phyloP scores from a whole-genome alignment of 2,113 vertebrate genomes.

The Actenoides lindsayi region DNA sequence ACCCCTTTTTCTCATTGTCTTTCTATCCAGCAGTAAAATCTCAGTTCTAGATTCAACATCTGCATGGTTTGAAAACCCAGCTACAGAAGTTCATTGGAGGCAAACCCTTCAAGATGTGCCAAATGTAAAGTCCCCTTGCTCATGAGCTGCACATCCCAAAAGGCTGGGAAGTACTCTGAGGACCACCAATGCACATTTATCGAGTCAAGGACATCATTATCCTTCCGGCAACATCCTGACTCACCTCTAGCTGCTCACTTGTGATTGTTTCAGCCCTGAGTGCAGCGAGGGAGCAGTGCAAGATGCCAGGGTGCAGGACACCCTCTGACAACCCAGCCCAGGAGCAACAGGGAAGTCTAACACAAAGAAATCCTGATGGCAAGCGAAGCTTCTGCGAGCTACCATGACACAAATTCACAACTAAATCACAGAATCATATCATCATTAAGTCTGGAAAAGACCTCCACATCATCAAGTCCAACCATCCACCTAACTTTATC shows the following conservation, averaged over 20 bases:
- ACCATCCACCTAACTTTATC: too few relatives aligned
- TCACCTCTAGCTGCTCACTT: neutral
- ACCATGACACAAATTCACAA: neutral
- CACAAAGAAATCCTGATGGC: neutral
- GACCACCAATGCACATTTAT: rapidly evolving
- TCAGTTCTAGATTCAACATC: neutral
- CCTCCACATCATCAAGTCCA: too few relatives aligned
- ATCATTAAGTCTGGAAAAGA: too few relatives aligned
- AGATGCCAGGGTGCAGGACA: neutral
- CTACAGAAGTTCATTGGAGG: neutral
- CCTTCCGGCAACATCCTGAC: neutral
- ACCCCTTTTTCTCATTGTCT: neutral
- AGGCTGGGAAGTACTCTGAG: neutral
- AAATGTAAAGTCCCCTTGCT: neutral
- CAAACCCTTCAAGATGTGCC: neutral
- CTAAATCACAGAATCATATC: too few relatives aligned
- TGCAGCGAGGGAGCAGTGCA: neutral
- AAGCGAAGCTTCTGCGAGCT: neutral
- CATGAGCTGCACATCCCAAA: neutral
- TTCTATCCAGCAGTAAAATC: neutral
- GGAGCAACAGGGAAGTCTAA: neutral
- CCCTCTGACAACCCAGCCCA: neutral
- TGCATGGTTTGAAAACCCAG: neutral
- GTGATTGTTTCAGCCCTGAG: neutral
- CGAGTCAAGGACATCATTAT: too few relatives aligned